Percentiles rank a stretch among this genome's conserved stretches.
Conservation (phyloP, 2,113 vertebrate genomes). For the Octodon degus region DNA sequence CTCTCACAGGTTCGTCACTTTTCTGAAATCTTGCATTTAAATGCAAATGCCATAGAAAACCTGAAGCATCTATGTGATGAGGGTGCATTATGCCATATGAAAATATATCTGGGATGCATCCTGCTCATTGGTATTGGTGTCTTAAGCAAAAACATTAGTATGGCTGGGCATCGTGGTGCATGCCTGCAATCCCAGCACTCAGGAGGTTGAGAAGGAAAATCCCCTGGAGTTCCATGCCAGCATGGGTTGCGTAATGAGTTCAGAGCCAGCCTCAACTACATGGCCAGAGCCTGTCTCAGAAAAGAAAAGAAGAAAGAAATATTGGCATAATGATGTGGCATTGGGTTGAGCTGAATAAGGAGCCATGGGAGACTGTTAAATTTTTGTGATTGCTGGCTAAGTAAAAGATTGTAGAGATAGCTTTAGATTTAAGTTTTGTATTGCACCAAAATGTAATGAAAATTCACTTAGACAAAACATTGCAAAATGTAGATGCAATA, state of each 20-base stretch:
- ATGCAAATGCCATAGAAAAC: neutral
- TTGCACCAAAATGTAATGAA: constrained; percentile 26
- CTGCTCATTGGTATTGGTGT: neutral
- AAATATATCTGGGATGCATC: neutral
- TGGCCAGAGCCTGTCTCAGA: neutral
- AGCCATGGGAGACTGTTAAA: neutral
- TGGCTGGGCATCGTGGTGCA: neutral
- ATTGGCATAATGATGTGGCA: neutral
- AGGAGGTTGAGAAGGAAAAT: neutral
- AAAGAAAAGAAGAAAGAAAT: neutral
- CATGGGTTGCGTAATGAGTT: neutral
- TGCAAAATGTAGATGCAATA: neutral
- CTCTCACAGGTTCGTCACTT: constrained; percentile 92
- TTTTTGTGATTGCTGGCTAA: constrained; percentile 11
- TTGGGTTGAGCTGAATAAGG: neutral
- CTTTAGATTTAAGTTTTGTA: neutral
- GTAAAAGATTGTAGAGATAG: neutral
- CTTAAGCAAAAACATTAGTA: neutral
- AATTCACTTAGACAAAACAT: neutral
- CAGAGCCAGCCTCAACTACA: neutral
- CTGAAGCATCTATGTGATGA: neutral
- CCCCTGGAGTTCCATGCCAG: neutral
- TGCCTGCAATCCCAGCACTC: neutral
- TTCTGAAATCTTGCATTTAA: neutral
- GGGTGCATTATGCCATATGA: neutral